Evolutionary conservation across 2,888 invertebrate species (phyloP).

Genomic region (Oligia fasciuncula): DNA sequence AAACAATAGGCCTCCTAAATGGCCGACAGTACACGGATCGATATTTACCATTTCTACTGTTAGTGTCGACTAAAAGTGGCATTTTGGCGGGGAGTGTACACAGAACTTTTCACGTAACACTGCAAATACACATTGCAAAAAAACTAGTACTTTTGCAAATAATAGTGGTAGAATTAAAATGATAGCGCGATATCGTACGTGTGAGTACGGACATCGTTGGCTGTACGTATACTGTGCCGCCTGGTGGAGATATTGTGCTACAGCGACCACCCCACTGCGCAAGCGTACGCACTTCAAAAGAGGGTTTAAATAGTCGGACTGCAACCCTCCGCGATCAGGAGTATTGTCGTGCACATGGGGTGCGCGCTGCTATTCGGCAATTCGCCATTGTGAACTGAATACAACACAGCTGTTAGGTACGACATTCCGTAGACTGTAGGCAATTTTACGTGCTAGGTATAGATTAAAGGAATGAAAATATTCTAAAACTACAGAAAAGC

Average conservation of each 20-base stretch:
- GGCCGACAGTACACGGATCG: slow-evolving; percentile 83
- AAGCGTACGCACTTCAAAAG: slow-evolving; percentile 85
- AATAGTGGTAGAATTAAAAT: slow-evolving; percentile 63
- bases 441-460: neutral
- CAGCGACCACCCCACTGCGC: slow-evolving; percentile 84
- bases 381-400: slow-evolving; percentile 53
- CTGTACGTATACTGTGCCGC: slow-evolving; percentile 78
- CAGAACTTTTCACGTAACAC: slow-evolving; percentile 78
- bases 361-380: slow-evolving; percentile 65
- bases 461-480: neutral
- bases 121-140: slow-evolving; percentile 78
- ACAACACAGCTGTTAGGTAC: slow-evolving; percentile 81
- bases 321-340: slow-evolving; percentile 62
- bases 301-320: slow-evolving; percentile 76
- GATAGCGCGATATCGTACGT: slow-evolving; percentile 73
- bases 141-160: slow-evolving; percentile 55
- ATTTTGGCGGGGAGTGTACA: slow-evolving; percentile 73
- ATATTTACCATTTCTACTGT: slow-evolving; percentile 87
- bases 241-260: slow-evolving; percentile 76
- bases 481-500: neutral
- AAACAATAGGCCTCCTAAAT: slow-evolving; percentile 72
- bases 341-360: slow-evolving; percentile 81
- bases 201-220: slow-evolving; percentile 81
- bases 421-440: slow-evolving; percentile 52
- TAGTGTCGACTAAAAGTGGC: slow-evolving; percentile 84